A percentile compares a stretch with the other conserved stretches of the same genome.
phyloP scores from a whole-genome alignment of 2,888 invertebrate species.

The Diogma glabrata region DNA sequence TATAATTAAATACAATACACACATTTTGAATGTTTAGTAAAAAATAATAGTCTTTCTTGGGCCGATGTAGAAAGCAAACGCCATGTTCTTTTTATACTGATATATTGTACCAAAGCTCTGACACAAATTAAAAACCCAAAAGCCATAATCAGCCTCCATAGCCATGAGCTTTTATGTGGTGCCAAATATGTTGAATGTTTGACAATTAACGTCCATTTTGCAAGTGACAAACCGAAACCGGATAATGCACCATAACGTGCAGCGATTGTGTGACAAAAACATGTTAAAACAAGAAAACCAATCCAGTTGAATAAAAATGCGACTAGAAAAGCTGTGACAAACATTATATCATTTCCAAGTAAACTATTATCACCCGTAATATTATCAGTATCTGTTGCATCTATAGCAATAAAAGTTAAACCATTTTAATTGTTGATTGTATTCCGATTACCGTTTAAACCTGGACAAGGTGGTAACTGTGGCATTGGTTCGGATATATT shows the following conservation, averaged over 20 bases:
- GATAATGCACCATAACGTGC: conserved; percentile 86
- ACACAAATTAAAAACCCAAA: conserved; percentile 80
- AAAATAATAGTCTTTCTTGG: conserved; percentile 77
- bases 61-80: conserved; percentile 73
- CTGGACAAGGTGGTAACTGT: conserved; percentile 23
- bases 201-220: conserved; percentile 91
- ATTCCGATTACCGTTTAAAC: not conserved
- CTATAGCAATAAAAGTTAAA: conserved; percentile 64
- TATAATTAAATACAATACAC: too few relatives aligned
- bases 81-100: conserved; percentile 84
- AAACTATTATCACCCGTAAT: conserved; percentile 66
- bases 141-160: conserved; percentile 88
- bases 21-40: conserved; percentile 59
- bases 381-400: conserved; percentile 54
- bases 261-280: conserved; percentile 89
- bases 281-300: conserved; percentile 82
- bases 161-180: conserved; percentile 79
- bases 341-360: conserved; percentile 87
- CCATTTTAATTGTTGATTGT: not conserved
- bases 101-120: conserved; percentile 75
- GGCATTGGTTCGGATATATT: conserved; percentile 23
- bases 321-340: conserved; percentile 87
- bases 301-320: conserved; percentile 94
- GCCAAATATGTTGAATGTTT: conserved; percentile 82
- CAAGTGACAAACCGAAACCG: conserved; percentile 83